These are phyloP conservation scores for Pseudoatta argentina DNA, from an alignment of 1,140 invertebrate genomes.

Conservation along the genomic window DNA sequence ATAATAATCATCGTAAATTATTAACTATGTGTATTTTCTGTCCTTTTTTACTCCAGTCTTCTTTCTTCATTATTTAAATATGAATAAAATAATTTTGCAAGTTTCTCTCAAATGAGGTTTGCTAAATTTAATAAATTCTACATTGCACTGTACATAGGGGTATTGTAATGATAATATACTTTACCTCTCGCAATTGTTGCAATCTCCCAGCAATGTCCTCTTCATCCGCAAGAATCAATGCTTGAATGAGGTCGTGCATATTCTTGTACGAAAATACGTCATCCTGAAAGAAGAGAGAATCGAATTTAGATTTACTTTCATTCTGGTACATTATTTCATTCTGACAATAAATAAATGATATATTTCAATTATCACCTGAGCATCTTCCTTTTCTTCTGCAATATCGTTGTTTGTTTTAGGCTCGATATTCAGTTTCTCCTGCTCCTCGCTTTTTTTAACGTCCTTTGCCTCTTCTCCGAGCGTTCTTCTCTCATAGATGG, in stretches of 20 bases:
- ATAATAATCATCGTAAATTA: not conserved
- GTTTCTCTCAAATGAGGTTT: not conserved
- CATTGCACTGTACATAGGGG: not conserved
- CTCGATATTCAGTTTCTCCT: not conserved
- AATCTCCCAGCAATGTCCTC: conserved; percentile 1
- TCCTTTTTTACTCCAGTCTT: not conserved
- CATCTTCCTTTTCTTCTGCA: conserved; percentile 2
- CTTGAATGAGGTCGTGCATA: conserved; percentile 43
- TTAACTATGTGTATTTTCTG: not conserved
- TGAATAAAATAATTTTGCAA: not conserved
- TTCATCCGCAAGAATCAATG: conserved; percentile 23
- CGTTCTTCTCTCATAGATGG: not conserved
- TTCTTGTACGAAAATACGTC: conserved; percentile 4
- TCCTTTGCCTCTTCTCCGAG: not conserved
- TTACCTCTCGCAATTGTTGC: conserved; percentile 31
- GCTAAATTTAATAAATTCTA: not conserved
- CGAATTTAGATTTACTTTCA: not conserved
- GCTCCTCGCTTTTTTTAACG: not conserved
- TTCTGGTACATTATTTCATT: not conserved
- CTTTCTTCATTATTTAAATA: not conserved
- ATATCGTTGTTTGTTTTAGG: not conserved
- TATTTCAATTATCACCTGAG: conserved; percentile 35
- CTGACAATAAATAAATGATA: not conserved
- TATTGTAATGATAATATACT: not conserved
- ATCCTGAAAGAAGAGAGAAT: conserved; percentile 4